Evolutionary conservation across 2,888 invertebrate species (phyloP).

Genomic region (Syritta pipiens): DNA sequence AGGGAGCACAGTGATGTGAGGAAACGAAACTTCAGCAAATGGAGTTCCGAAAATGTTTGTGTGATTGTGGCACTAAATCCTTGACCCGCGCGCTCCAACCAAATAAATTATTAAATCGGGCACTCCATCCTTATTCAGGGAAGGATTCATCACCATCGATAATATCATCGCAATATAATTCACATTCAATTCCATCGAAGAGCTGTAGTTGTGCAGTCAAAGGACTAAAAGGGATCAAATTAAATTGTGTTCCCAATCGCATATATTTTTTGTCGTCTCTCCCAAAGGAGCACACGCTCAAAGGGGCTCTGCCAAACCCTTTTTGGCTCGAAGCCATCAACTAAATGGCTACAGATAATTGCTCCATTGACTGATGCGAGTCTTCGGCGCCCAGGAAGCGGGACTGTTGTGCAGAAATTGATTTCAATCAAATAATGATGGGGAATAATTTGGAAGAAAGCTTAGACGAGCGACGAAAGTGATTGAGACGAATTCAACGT

Average conservation of each 20-base stretch:
- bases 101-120: constrained; percentile 60
- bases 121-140: constrained; percentile 4
- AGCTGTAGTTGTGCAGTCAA: constrained; percentile 28
- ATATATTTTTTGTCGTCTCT: constrained; percentile 30
- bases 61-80: constrained; percentile 40
- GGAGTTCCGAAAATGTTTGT: constrained; percentile 19
- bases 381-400: constrained; percentile 13
- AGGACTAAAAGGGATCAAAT: constrained; percentile 44
- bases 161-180: constrained; percentile 65
- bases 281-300: background rate
- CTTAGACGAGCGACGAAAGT: constrained; percentile 38
- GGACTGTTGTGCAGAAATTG: constrained; percentile 50
- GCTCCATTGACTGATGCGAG: constrained; percentile 69
- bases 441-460: constrained; percentile 67
- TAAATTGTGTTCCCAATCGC: constrained; percentile 54
- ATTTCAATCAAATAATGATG: constrained; percentile 69
- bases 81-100: constrained; percentile 48
- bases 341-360: constrained; percentile 70
- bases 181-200: constrained; percentile 50
- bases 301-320: constrained; percentile 29
- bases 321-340: constrained; percentile 69
- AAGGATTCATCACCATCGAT: constrained; percentile 39
- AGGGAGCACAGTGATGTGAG: constrained; percentile 25
- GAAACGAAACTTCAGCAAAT: constrained; percentile 35
- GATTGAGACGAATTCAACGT: constrained; percentile 46